Percentiles rank a stretch among this genome's conserved stretches.
Conservation (phyloP, 2,888 invertebrate genomes). For the Schrankia costaestrigalis region DNA sequence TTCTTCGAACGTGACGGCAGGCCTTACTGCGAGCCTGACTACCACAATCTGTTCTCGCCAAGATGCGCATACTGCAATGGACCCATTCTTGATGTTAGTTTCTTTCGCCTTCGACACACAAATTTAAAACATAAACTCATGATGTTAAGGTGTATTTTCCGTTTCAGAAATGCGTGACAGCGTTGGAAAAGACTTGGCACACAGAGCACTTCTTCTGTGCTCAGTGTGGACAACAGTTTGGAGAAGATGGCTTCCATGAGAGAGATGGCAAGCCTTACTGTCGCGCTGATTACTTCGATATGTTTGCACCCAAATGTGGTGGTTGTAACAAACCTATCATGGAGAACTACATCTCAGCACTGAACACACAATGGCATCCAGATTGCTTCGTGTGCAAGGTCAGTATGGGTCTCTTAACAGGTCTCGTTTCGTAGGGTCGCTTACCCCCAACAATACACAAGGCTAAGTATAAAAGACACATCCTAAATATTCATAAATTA, state of each 20-base stretch:
- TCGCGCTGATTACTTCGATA: constrained; percentile 96
- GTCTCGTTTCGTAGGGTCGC: constrained; percentile 6
- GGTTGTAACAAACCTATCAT: constrained; percentile 97
- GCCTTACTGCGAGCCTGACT: constrained; percentile 99
- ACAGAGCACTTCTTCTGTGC: constrained; percentile 99
- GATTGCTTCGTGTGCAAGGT: constrained; percentile 99
- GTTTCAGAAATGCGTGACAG: constrained; percentile 98
- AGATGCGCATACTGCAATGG: constrained; percentile 99
- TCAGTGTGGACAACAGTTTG: constrained; percentile 97
- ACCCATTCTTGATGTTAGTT: constrained; percentile 97
- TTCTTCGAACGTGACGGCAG: constrained; percentile 98
- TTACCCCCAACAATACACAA: constrained; percentile 38
- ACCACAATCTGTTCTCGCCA: constrained; percentile 99
- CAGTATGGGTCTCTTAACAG: constrained; percentile 65
- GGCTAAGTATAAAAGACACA: constrained; percentile 55
- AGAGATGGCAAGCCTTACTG: constrained; percentile 97
- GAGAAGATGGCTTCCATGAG: constrained; percentile 99
- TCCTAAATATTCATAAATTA: constrained; percentile 29
- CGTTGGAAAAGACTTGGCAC: constrained; percentile 98
- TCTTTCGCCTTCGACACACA: neutral
- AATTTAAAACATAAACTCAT: constrained; percentile 6
- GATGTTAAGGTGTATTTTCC: constrained; percentile 33
- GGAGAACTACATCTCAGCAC: constrained; percentile 98
- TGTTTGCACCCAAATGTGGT: constrained; percentile 99
- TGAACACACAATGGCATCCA: constrained; percentile 99